Percentiles rank a stretch among this genome's conserved stretches.
phyloP scores from a whole-genome alignment of 2,797 vertebrate genomes.

The Pipistrellus pipistrellus region DNA sequence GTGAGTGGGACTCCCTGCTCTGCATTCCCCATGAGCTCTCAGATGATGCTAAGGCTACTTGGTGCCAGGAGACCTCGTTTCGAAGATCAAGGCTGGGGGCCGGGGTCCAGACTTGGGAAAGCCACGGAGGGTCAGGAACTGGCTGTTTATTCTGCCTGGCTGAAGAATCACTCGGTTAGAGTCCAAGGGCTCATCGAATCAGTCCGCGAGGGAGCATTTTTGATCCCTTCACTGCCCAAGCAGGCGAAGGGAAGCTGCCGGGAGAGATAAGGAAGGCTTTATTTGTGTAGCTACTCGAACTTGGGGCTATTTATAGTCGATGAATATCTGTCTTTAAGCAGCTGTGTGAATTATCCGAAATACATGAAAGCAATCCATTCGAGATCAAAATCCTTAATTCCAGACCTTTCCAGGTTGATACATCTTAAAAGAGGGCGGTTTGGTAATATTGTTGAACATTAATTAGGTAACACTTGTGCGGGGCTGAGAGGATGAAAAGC shows the following conservation, averaged over 20 bases:
- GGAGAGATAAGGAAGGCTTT: conserved; percentile 52
- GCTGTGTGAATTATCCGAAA: conserved; percentile 72
- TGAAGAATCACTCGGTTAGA: neutral
- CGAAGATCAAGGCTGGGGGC: neutral
- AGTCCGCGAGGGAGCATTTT: conserved; percentile 17
- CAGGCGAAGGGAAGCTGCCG: conserved; percentile 30
- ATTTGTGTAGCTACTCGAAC: conserved; percentile 71
- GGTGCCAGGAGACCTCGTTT: neutral
- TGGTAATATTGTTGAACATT: conserved; percentile 68
- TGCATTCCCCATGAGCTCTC: neutral
- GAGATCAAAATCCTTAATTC: conserved; percentile 76
- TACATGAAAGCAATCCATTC: conserved; percentile 63
- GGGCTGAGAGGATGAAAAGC: conserved; percentile 69
- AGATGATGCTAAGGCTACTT: neutral
- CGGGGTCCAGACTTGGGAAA: rapidly evolving
- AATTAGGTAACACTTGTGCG: conserved; percentile 77
- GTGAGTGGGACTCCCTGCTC: neutral
- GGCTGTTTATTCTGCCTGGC: conserved; percentile 48
- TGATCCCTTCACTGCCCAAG: conserved; percentile 50
- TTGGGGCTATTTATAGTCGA: neutral
- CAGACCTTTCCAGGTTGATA: conserved; percentile 70
- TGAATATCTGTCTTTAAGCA: conserved; percentile 74
- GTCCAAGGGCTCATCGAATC: conserved; percentile 11
- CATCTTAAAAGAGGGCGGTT: conserved; percentile 32
- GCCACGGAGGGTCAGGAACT: neutral